Base-by-base conservation (phyloP, 2,113 vertebrate species). In the Gallinago paraguaiae region DNA sequence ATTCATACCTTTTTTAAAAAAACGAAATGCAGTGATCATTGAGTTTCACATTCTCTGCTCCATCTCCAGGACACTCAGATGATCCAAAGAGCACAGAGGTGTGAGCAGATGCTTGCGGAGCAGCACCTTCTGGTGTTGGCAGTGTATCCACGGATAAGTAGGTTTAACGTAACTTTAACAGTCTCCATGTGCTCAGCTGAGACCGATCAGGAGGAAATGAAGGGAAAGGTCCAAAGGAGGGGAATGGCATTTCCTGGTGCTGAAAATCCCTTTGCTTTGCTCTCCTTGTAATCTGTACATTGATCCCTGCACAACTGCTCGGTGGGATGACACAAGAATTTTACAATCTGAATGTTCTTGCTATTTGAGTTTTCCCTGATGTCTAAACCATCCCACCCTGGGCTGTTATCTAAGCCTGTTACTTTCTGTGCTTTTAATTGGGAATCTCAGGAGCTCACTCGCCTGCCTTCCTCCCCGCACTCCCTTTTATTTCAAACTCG, bases 161-260 rank as follows among this genome's bases (percentile, higher is more conserved):
- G 7, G 16, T 53, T 13, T 54, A 37, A 41, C 10, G 30, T 56
- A 4, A 41, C 48, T 70, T 82, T 16, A 27, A 23, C n/a, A 11
- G 0, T 37, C 13, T 82, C 79, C 9, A 0, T 35, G 2, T 8
- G 2, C 17, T 86, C 39, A 37, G 13, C 41, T 88, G 48, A 37
- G 35, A 25, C 23, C 45, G 25, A 72, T 51, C 7, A 39, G 64
- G 31, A 77, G 43, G 31, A 65, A 67, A 90, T 13, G 14, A 16
- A 84, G 10, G 39, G 13, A 56, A 7, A 7, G 45, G 45, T 7
- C 39, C 30, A 51, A 43, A 50, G 27, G 15, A 11, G 5, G 17
- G 17, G 23, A 31, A 39, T 5, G 22, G 7, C 9, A 19, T 45
- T 54, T 70, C 33, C n/a, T 67, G 2, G 17, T 71, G 39, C 54